Evolutionary conservation across 2,888 invertebrate genomes (phyloP).

Genomic region (Gasteruption jaculator): DNA sequence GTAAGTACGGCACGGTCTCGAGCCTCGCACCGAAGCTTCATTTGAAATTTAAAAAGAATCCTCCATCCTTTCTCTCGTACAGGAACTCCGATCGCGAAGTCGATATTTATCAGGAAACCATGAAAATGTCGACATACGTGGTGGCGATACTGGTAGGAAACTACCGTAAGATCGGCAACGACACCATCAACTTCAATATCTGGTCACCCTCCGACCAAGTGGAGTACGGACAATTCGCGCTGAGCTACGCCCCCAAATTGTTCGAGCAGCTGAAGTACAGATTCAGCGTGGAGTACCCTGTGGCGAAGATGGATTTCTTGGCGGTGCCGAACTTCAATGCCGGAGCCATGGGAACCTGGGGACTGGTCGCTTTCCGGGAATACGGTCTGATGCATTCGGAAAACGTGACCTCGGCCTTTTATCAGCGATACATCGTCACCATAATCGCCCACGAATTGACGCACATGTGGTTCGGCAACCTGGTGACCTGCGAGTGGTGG

Average conservation of each 20-base stretch:
- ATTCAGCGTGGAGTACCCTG: conserved; percentile 61
- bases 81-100: too few species aligned
- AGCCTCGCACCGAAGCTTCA: too few species aligned
- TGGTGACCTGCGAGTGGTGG: conserved; percentile 69
- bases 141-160: conserved; percentile 73
- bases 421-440: conserved; percentile 56
- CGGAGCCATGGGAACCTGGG: conserved; percentile 94
- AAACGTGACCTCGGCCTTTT: conserved; percentile 23
- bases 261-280: conserved; percentile 52
- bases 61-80: too few species aligned
- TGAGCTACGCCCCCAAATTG: conserved; percentile 51
- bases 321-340: conserved; percentile 79
- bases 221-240: conserved; percentile 34
- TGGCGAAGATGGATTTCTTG: conserved; percentile 79
- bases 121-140: conserved; percentile 83
- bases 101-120: conserved; percentile 68
- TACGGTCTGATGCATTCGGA: conserved; percentile 32
- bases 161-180: conserved; percentile 48
- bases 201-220: conserved; percentile 37
- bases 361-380: conserved; percentile 64
- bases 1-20: too few species aligned
- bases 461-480: conserved; percentile 74
- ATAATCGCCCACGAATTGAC: conserved; percentile 66
- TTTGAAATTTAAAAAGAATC: too few species aligned
- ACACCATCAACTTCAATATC: conserved; percentile 46